Evolutionary conservation across 2,888 invertebrate genomes (phyloP).

Genomic region (Invenusta paracnida): DNA sequence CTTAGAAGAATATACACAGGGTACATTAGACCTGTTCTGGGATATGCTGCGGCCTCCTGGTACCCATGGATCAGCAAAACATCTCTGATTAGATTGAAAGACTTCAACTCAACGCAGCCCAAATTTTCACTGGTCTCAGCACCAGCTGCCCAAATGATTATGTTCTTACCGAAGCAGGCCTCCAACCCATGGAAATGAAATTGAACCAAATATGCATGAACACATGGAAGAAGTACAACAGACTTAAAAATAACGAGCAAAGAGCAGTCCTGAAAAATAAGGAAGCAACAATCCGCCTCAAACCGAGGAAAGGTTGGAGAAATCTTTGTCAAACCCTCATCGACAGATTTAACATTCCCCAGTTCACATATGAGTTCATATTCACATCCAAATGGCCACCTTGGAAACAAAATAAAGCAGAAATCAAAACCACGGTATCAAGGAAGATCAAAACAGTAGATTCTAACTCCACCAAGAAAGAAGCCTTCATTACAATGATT

Average conservation of each 20-base stretch:
- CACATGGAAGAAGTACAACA: not conserved
- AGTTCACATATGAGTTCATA: not conserved
- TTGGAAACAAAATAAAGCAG: too few species aligned
- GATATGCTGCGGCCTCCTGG: not conserved
- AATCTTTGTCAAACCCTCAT: not conserved
- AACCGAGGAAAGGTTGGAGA: not conserved
- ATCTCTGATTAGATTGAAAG: not conserved
- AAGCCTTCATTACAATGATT: too few species aligned
- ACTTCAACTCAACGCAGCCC: not conserved
- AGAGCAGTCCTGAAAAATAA: not conserved
- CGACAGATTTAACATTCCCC: not conserved
- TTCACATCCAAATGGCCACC: not conserved
- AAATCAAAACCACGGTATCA: too few species aligned
- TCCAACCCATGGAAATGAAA: not conserved
- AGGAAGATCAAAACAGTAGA: too few species aligned
- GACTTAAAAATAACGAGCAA: not conserved
- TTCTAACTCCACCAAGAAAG: too few species aligned
- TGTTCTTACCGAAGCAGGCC: not conserved
- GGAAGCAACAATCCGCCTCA: not conserved
- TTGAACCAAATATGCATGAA: not conserved
- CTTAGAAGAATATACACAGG: not conserved
- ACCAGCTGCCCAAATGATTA: not conserved
- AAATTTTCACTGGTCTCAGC: not conserved
- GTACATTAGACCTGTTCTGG: too few species aligned
- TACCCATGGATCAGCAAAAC: not conserved